These are phyloP conservation scores for Hetaerina titia DNA, from an alignment of 2,888 invertebrate genomes.

Conservation along the genomic window DNA sequence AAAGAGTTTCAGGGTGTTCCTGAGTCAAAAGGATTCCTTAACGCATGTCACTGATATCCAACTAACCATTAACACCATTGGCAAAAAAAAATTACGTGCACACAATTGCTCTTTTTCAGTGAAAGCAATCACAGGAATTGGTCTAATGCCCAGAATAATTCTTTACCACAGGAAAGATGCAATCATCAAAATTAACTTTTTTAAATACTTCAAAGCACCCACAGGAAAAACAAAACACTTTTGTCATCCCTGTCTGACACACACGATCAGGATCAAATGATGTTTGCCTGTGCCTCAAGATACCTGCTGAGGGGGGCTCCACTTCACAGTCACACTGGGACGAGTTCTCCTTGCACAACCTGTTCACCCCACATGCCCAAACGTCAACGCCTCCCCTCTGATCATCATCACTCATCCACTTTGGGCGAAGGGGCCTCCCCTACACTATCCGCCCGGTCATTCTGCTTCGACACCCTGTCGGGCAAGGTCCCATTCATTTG, in stretches of 20 bases:
- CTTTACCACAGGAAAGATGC: conserved; percentile 66
- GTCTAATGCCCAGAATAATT: conserved; percentile 28
- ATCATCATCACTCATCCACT: not conserved
- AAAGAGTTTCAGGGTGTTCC: conserved; percentile 50
- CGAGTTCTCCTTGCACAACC: not conserved
- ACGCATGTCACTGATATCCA: conserved; percentile 36
- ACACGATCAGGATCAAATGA: not conserved
- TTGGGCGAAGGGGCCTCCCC: not conserved
- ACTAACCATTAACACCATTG: conserved; percentile 14
- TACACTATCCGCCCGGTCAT: conserved; percentile 23
- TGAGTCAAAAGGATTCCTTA: conserved; percentile 38
- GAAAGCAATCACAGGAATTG: conserved; percentile 47
- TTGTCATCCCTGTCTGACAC: conserved; percentile 24
- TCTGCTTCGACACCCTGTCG: conserved; percentile 40
- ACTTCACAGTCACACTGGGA: not conserved
- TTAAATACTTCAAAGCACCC: conserved; percentile 32
- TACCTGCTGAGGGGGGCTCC: not conserved
- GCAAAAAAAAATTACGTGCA: not conserved
- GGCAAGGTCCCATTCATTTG: not conserved
- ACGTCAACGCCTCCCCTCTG: not conserved
- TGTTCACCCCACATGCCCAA: not conserved
- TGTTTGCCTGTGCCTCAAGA: not conserved
- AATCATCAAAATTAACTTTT: conserved; percentile 50
- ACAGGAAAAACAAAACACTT: conserved; percentile 57
- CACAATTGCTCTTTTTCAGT: conserved; percentile 18